phyloP scores from a whole-genome alignment of 2,888 invertebrate species.

The Lingula anatina region DNA sequence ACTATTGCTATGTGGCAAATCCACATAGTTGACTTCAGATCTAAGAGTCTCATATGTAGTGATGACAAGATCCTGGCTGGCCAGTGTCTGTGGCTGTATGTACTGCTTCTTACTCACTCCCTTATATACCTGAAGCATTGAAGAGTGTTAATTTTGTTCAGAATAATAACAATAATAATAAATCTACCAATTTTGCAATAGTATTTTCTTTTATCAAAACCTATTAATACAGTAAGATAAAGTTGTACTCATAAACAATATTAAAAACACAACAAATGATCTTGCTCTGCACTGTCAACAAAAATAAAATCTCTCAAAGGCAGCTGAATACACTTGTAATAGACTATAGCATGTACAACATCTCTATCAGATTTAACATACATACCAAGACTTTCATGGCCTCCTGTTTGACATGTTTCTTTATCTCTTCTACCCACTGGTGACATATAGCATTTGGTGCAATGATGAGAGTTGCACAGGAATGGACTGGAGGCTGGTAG shows the following conservation, averaged over 20 bases:
- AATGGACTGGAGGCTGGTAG: conserved; percentile 55
- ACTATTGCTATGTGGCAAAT: conserved; percentile 55
- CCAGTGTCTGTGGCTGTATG: conserved; percentile 62
- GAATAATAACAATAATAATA: too few relatives aligned
- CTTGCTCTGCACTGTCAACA: too few relatives aligned
- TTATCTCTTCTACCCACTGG: conserved; percentile 70
- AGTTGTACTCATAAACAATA: too few relatives aligned
- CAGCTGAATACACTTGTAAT: too few relatives aligned
- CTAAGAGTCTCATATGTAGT: conserved; percentile 66
- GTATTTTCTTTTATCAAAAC: too few relatives aligned
- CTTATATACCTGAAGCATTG: conserved; percentile 41
- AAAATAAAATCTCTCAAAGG: too few relatives aligned
- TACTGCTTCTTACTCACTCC: conserved; percentile 58
- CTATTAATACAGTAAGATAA: too few relatives aligned
- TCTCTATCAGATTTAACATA: too few relatives aligned
- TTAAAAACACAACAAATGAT: too few relatives aligned
- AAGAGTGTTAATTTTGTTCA: too few relatives aligned
- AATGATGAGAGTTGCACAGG: conserved; percentile 67
- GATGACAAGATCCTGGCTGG: conserved; percentile 66
- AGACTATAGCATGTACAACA: too few relatives aligned
- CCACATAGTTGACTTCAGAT: conserved; percentile 61
- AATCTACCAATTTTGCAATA: too few relatives aligned
- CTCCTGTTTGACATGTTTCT: conserved; percentile 59
- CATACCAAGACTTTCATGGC: conserved; percentile 50
- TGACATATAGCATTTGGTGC: conserved; percentile 64